Evolutionary conservation across 2,888 invertebrate genomes (phyloP).

Genomic region (Leuctra nigra): DNA sequence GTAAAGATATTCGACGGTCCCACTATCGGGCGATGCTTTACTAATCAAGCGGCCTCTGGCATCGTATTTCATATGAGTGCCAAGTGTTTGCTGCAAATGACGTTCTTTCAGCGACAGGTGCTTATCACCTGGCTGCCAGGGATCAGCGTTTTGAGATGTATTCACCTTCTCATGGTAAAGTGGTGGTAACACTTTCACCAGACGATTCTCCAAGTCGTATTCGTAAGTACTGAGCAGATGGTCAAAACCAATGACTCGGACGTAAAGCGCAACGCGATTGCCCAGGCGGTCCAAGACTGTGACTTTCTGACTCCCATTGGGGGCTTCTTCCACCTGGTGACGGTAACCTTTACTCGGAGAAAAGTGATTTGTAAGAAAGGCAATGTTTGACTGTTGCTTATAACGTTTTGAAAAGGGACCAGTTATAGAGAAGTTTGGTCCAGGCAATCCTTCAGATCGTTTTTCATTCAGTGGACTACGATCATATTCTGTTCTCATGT

Average conservation of each 20-base stretch:
- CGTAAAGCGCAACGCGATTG: not conserved
- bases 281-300: not conserved
- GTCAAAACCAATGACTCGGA: not conserved
- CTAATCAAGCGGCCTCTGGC: not conserved
- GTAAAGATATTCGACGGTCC: not conserved
- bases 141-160: conserved; percentile 17
- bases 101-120: conserved; percentile 22
- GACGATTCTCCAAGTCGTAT: conserved; percentile 22
- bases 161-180: conserved; percentile 27
- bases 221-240: conserved; percentile 15
- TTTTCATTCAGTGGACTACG: not conserved
- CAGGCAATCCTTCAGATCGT: not conserved
- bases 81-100: conserved; percentile 16
- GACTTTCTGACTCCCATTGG: not conserved
- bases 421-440: not conserved
- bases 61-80: not conserved
- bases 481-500: not conserved
- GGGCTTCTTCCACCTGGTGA: not conserved
- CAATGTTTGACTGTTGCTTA: not conserved
- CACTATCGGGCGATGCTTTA: not conserved
- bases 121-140: conserved; percentile 17
- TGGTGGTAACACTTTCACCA: conserved; percentile 29
- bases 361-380: not conserved
- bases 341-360: not conserved
- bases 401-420: not conserved